Evolutionary conservation across 2,888 invertebrate genomes (phyloP), one percentile per base, ranked within the genome.

Genomic region (Lepidochrysops patricia): DNA sequence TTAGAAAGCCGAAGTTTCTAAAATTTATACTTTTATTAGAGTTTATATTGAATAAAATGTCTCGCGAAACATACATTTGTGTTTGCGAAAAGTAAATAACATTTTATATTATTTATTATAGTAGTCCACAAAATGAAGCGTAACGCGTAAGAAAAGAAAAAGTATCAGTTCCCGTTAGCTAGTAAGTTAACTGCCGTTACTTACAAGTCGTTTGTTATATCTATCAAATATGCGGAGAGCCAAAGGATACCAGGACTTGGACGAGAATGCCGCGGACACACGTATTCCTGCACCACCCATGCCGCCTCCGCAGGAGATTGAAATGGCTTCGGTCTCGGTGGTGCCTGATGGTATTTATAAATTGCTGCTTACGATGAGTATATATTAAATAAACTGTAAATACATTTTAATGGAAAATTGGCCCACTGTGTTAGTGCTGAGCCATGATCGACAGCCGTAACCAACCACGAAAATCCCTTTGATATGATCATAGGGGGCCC

Each of bases 311-410:
- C 92, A 92, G 72, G 92, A 92, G 75, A 92, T 95, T 68, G 95
- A 95, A 89, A 93, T 95, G 91, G 94, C 94, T 62, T 94, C 94
- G 2, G 94, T 94, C 27, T 92, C 94, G 4, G 95, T 95, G 27
- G 94, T 95, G 26, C 95, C 95, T 65, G 95, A 95, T 84, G 95
- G 95, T 95, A 89, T 60, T 73, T 62, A 57, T 52, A 6, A 13
- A 48, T 48, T 7, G 4, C 6, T 48, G n/a, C n/a, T n/a, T n/a
- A n/a, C n/a, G n/a, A n/a, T n/a, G n/a, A n/a, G n/a, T n/a, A n/a
- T n/a, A n/a, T n/a, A n/a, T n/a, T n/a, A n/a, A n/a, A n/a, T n/a
- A n/a, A n/a, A n/a, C n/a, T n/a, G n/a, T n/a, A n/a, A n/a, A n/a
- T 13, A 29, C 29, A 29, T 29, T 29, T 15, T 48, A n/a, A n/a